A percentile compares a stretch with the other conserved stretches of the same genome.
phyloP scores from a whole-genome alignment of 2,797 vertebrate species.

The Garrulus glandarius region DNA sequence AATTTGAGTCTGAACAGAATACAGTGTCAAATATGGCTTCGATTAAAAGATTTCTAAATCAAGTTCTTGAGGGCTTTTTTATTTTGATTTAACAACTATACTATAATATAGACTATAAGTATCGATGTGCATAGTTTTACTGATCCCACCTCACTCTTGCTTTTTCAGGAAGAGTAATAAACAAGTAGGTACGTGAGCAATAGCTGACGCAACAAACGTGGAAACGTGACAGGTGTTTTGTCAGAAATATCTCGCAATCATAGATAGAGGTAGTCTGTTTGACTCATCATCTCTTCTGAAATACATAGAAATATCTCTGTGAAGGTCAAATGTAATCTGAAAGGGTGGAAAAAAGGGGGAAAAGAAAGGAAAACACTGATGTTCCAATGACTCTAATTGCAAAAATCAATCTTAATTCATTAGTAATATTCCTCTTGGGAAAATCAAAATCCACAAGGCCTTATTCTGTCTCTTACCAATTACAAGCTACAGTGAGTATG shows the following conservation, averaged over 20 bases:
- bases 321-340: neutral
- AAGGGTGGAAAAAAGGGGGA: rapidly evolving
- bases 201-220: neutral
- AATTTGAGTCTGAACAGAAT: neutral
- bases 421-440: neutral
- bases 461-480: neutral
- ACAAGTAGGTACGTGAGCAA: neutral
- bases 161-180: neutral
- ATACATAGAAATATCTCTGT: neutral
- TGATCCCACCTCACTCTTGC: neutral
- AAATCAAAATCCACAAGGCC: neutral
- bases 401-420: neutral
- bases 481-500: neutral
- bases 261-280: neutral
- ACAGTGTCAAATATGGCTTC: neutral
- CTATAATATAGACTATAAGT: neutral
- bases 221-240: neutral
- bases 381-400: neutral
- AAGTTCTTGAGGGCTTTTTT: neutral
- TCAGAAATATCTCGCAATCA: neutral
- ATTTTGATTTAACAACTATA: neutral
- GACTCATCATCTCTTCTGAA: neutral
- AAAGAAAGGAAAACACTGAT: rapidly evolving
- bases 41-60: neutral
- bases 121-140: neutral